Base-by-base conservation (phyloP, 2,113 vertebrate species). In the Anolis sagrei region DNA sequence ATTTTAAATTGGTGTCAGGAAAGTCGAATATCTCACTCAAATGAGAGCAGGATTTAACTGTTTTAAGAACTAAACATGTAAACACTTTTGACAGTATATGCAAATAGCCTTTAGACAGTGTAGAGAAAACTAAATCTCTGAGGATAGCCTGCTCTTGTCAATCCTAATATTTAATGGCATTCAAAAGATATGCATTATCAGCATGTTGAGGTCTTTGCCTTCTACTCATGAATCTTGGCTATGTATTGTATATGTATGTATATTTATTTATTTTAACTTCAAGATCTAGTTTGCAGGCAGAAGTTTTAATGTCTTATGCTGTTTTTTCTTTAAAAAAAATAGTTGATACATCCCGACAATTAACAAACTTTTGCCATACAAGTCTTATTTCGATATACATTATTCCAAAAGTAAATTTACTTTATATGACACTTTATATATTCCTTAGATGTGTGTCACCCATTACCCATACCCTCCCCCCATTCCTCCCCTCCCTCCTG, bases 11-110 rank as follows among this genome's bases (percentile, higher is more conserved):
- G 27, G 34, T 80, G 78, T 80, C 61, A 80, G n/a, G 27, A 27
- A 39, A 80, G 39, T 68, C 21, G 44, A 68, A 62, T 68, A 48
- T 62, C 66, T 68, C 62, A 48, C 27, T 68, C 79, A 80, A n/a
- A 80, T 80, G 16, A 66, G 27, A 80, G 39, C 25, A 80, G 36
- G 44, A 80, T 66, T 68, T 39, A 68, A n/a, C 25, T 80, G 36
- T 23, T 80, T 66, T 80, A 19, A n/a, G 79, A 68, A 66, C 27
- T 68, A 66, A 79, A 80, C 79, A 80, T 48, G 79, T 18, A 66
- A 80, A 66, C 36, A 68, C 44, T 29, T 76, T 68, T 80, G 79
- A 80, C 79, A 80, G 62, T 44, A 68, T 68, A 68, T 66, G 62
- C 32, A 79, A 79, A 79, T 62, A 13, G 27, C 14, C 48, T 39